A percentile compares a stretch with the other conserved stretches of the same genome.
These are phyloP conservation scores for Liasis olivaceus DNA, from an alignment of 2,797 vertebrate genomes.

Conservation along the genomic window DNA sequence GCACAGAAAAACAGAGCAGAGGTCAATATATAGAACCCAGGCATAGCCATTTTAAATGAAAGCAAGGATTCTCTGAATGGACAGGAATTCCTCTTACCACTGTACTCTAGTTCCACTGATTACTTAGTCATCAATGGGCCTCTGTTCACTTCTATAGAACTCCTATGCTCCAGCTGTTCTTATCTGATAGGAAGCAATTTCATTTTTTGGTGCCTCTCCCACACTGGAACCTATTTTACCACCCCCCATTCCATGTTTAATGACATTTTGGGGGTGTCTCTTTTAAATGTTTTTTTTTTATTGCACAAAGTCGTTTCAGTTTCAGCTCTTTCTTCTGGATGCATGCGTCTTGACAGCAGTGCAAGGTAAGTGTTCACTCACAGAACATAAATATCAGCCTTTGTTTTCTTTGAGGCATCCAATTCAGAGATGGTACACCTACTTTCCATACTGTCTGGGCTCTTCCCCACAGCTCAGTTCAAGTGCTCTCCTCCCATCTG, in stretches of 20 bases:
- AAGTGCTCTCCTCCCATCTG: no score
- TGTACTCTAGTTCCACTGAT: no score
- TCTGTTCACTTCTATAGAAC: no score
- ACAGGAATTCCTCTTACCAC: no score
- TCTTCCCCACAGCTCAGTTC: no score
- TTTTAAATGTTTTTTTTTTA: not conserved
- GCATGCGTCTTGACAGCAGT: not conserved
- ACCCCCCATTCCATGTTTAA: no score
- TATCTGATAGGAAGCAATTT: not conserved
- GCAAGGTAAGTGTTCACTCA: not conserved
- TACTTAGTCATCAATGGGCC: no score
- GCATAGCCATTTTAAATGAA: not conserved
- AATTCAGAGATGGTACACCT: not conserved
- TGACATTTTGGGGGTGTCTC: no score
- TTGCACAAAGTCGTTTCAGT: not conserved
- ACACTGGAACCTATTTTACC: no score
- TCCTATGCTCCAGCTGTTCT: not conserved
- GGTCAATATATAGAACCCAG: not conserved
- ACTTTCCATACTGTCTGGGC: no score
- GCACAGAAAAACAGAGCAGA: constrained; percentile 12
- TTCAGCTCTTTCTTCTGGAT: not conserved
- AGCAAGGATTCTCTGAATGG: not conserved
- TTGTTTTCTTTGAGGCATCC: not conserved
- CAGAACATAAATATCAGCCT: not conserved
- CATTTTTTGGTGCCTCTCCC: not conserved